Conservation (phyloP, 2,888 invertebrate species). For the Agapetus fuscipes region DNA sequence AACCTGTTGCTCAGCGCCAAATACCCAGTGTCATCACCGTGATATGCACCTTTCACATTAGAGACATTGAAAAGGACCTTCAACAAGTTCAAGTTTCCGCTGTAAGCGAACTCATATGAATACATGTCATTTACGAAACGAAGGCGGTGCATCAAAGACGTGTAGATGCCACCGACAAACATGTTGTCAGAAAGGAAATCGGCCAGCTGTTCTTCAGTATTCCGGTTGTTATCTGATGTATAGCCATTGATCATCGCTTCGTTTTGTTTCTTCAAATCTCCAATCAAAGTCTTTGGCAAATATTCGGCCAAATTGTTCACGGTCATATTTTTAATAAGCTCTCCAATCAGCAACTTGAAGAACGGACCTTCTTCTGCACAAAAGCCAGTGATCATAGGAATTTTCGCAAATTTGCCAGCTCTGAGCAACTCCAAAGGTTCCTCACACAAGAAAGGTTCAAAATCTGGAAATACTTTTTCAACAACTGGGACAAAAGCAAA, state of each 20-base stretch:
- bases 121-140: neutral
- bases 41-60: conserved; percentile 26
- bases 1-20: neutral
- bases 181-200: conserved; percentile 10
- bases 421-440: conserved; percentile 38
- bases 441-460: conserved; percentile 23
- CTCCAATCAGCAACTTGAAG: conserved; percentile 2
- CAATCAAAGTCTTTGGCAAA: too few species aligned
- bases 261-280: too few species aligned
- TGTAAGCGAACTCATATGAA: neutral
- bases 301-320: conserved; percentile 5
- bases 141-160: neutral
- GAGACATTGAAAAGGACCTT: neutral
- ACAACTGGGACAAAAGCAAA: conserved; percentile 27
- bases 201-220: conserved; percentile 2
- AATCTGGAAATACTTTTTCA: conserved; percentile 6
- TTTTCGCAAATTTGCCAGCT: conserved; percentile 32
- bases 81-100: neutral
- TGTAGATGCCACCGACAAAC: conserved; percentile 10
- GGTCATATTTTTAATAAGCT: conserved; percentile 1
- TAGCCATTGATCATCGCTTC: too few species aligned
- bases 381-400: conserved; percentile 44
- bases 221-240: conserved; percentile 28
- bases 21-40: conserved; percentile 28
- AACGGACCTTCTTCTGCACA: conserved; percentile 47